Conservation (phyloP, 1,140 invertebrate genomes). For the Drosophila cardini region DNA sequence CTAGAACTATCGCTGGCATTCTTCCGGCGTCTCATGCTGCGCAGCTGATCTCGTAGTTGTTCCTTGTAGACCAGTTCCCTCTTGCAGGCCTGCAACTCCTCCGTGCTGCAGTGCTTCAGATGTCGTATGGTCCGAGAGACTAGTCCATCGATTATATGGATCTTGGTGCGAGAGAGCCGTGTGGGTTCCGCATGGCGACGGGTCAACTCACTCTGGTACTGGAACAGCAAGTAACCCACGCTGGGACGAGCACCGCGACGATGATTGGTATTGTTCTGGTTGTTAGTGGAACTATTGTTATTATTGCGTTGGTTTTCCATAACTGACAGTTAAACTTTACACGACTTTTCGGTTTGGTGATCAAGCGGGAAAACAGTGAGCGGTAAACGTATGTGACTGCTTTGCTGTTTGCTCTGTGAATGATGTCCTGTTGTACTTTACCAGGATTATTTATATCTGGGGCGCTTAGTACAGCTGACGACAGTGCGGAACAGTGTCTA, state of each 20-base stretch:
- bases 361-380: background rate
- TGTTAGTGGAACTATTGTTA: constrained; percentile 1
- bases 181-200: constrained; percentile 69
- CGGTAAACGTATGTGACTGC: constrained; percentile 48
- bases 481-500: constrained; percentile 12
- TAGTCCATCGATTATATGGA: constrained; percentile 74
- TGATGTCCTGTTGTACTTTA: constrained; percentile 68
- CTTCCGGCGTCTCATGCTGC: constrained; percentile 43
- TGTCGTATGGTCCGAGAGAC: constrained; percentile 67
- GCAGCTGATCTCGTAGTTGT: constrained; percentile 60
- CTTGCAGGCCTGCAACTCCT: constrained; percentile 72
- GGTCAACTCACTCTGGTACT: constrained; percentile 70
- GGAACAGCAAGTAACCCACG: constrained; percentile 72
- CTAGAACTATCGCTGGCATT: background rate
- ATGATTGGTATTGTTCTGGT: constrained; percentile 22
- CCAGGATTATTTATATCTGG: constrained; percentile 76
- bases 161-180: constrained; percentile 71
- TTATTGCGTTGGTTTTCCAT: constrained; percentile 61
- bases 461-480: constrained; percentile 36
- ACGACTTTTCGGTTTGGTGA: background rate
- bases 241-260: constrained; percentile 61
- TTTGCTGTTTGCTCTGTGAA: constrained; percentile 66
- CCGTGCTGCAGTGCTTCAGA: constrained; percentile 68
- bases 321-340: background rate
- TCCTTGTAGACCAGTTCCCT: constrained; percentile 72